Conservation (phyloP, 2,797 vertebrate genomes). For the Prionace glauca region DNA sequence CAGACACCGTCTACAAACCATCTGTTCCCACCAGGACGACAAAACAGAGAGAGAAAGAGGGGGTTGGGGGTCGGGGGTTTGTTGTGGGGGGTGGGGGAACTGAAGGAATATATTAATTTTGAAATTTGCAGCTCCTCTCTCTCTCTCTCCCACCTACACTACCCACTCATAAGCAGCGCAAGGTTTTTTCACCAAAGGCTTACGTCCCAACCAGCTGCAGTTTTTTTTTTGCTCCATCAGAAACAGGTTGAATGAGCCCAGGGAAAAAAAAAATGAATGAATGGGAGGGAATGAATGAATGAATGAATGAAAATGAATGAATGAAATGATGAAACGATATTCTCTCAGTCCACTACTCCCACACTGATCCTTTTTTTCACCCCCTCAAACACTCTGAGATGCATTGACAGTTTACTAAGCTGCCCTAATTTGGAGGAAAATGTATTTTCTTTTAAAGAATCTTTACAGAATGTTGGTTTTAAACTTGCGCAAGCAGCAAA, state of each 20-base stretch:
- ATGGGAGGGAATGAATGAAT: slow-evolving; percentile 47
- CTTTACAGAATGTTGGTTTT: background rate
- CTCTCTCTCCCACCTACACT: slow-evolving; percentile 52
- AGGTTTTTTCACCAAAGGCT: slow-evolving; percentile 44
- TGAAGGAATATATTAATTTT: slow-evolving; percentile 21
- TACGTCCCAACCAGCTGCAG: slow-evolving; percentile 11
- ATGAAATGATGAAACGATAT: slow-evolving; percentile 52
- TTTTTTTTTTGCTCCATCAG: background rate
- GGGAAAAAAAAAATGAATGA: slow-evolving; percentile 21
- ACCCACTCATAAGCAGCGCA: background rate
- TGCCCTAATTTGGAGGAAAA: slow-evolving; percentile 39
- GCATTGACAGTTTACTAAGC: slow-evolving; percentile 51
- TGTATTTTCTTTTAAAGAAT: background rate
- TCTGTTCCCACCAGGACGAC: slow-evolving; percentile 62
- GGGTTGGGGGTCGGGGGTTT: too few relatives aligned
- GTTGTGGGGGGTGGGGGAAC: too few relatives aligned
- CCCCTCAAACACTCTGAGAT: slow-evolving; percentile 48
- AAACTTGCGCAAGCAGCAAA: background rate
- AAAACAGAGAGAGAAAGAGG: background rate
- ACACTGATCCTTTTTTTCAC: slow-evolving; percentile 48
- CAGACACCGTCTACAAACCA: slow-evolving; percentile 74
- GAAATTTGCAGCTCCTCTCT: background rate
- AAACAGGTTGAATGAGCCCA: background rate
- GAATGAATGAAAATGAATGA: slow-evolving; percentile 58
- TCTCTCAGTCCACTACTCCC: slow-evolving; percentile 51